Evolutionary conservation across 2,797 vertebrate species (phyloP), one percentile per base, ranked within the genome.

Genomic region (Orestias chungarensis): DNA sequence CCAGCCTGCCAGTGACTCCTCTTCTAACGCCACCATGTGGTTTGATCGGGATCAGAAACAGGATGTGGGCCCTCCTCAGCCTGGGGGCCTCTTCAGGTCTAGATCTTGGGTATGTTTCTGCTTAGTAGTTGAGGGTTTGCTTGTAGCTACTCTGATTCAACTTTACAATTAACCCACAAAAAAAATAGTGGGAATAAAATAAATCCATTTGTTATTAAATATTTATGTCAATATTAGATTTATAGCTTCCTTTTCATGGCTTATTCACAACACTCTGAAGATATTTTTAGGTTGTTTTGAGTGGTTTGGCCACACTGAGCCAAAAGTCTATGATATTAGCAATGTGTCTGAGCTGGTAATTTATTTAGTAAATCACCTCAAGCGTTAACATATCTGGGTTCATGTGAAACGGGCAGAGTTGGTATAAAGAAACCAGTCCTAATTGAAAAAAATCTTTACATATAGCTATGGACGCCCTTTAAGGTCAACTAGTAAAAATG

Each of bases 41-140:
- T 91, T 91, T 3, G 89, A 94, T 82, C 81, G 68, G 0, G 94
- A 94, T 73, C 81, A 71, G 0, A 92, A 93, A 38, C 35, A 65
- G 71, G 68, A 79, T 44, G 40, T 2, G 57, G 52, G 23, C 20
- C 93, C 93, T 0, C 93, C 93, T 0, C 88, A 74, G 70, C 68
- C 78, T 2, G 91, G 91, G 0, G 93, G 92, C 0, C 92, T 95
- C 77, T 91, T 95, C 77, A 95, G 90, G 68, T 92, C 93, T 65
- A 92, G 86, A 82, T 86, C 33, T 43, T 90, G 90, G 96, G 97
- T 98, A 66, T 0, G 66, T 31, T 52, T 33, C 1, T 49, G 14
- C 49, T 64, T 25, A 14, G 33, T 3, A 27, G 4, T 38, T 40
- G 2, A 11, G 15, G 12, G 11, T 42, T 42, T 15, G 23, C 59